A percentile compares a stretch with the other conserved stretches of the same genome.
These are phyloP conservation scores for silkworm (Bombyx mori) DNA, from an alignment of 1,140 invertebrate genomes.

Conservation along the genomic window ASM3026992v2 NC_085111.1:1851501-1852000, in stretches of 20 bases:
- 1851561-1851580: too few relatives aligned
- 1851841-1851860: too few relatives aligned
- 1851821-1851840: background rate
- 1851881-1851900: constrained; percentile 55
- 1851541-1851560: too few relatives aligned
- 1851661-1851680: constrained; percentile 78
- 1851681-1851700: constrained; percentile 80
- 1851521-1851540: too few relatives aligned
- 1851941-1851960: constrained; percentile 79
- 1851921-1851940: constrained; percentile 81
- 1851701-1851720: constrained; percentile 90
- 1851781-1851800: constrained; percentile 80
- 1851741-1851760: constrained; percentile 89
- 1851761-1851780: constrained; percentile 84
- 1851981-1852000: constrained; percentile 78
- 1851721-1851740: constrained; percentile 92
- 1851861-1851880: background rate
- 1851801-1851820: constrained; percentile 45
- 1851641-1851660: constrained; percentile 60
- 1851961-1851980: constrained; percentile 89
- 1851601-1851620: too few relatives aligned
- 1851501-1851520: too few relatives aligned
- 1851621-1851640: background rate
- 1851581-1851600: too few relatives aligned
- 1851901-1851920: constrained; percentile 84